phyloP scores from a whole-genome alignment of 2,113 vertebrate genomes.

The Pluvialis apricaria region DNA sequence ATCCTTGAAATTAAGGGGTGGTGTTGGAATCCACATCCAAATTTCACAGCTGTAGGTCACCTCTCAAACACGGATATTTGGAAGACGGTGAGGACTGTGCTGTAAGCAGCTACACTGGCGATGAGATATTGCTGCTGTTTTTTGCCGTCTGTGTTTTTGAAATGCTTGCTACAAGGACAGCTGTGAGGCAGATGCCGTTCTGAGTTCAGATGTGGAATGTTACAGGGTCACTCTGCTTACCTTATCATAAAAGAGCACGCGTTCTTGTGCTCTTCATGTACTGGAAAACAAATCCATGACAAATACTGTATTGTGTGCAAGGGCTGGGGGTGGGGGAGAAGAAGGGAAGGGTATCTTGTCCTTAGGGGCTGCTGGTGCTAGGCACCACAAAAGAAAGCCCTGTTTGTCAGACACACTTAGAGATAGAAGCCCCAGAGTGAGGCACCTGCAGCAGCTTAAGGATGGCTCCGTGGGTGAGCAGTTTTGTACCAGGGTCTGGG shows the following conservation, averaged over 20 bases:
- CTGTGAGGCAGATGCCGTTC: constrained; percentile 65
- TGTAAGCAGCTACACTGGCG: constrained; percentile 10
- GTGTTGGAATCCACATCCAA: constrained; percentile 49
- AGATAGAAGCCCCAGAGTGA: neutral
- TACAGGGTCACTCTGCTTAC: constrained; percentile 65
- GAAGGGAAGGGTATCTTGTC: constrained; percentile 51
- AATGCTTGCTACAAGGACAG: constrained; percentile 57
- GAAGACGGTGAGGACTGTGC: constrained; percentile 26
- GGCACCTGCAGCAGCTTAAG: constrained; percentile 31
- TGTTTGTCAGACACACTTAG: constrained; percentile 33
- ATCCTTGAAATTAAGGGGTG: constrained; percentile 39
- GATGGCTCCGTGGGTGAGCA: neutral
- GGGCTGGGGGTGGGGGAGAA: constrained; percentile 30
- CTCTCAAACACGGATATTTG: constrained; percentile 45
- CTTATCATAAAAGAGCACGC: constrained; percentile 58
- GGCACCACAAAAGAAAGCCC: constrained; percentile 46
- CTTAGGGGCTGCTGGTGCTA: constrained; percentile 53
- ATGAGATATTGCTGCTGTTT: constrained; percentile 50
- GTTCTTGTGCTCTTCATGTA: constrained; percentile 55
- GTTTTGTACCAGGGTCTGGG: neutral
- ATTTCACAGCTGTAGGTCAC: constrained; percentile 65
- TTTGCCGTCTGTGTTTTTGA: constrained; percentile 46
- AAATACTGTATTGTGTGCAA: constrained; percentile 43
- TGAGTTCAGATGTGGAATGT: constrained; percentile 63
- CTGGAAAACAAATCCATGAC: constrained; percentile 60